These are phyloP conservation scores for Takifugu flavidus DNA, from an alignment of 2,113 vertebrate genomes.

Conservation along the genomic window DNA sequence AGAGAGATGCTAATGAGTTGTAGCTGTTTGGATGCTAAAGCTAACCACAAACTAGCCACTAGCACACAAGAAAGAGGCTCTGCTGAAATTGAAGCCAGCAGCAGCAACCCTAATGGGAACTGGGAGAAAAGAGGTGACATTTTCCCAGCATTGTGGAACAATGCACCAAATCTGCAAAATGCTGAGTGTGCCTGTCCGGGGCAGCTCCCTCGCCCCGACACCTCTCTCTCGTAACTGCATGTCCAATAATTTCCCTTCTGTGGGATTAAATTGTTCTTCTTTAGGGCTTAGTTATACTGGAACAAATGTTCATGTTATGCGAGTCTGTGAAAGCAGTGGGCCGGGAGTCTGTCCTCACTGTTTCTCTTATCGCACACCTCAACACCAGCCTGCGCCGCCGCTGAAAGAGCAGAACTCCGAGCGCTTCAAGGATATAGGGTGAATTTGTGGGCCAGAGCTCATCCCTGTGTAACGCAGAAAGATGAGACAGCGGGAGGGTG, in stretches of 20 bases:
- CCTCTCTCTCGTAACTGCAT: too few species aligned
- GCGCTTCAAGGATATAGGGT: constrained; percentile 57
- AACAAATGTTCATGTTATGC: constrained; percentile 35
- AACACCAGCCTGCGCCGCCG: constrained; percentile 38
- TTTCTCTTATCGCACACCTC: constrained; percentile 52
- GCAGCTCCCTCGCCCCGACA: too few species aligned
- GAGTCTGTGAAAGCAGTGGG: constrained; percentile 33
- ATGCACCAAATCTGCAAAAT: too few species aligned
- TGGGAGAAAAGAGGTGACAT: too few species aligned
- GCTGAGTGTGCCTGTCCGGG: too few species aligned
- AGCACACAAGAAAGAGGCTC: constrained; percentile 1
- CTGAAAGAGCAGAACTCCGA: constrained; percentile 52
- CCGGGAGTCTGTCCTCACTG: constrained; percentile 25
- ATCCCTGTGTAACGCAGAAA: background rate
- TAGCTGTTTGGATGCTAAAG: constrained; percentile 19
- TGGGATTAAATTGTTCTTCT: too few species aligned
- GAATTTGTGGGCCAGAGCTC: constrained; percentile 24
- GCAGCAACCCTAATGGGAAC: too few species aligned
- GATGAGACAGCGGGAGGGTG: background rate
- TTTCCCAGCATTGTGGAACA: too few species aligned
- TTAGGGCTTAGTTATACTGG: background rate
- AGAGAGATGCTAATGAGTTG: constrained; percentile 34
- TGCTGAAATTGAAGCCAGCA: too few species aligned
- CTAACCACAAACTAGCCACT: constrained; percentile 38
- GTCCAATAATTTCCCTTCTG: too few species aligned